Base-by-base conservation (phyloP, 2,113 vertebrate species). In the Narcine bancroftii region DNA sequence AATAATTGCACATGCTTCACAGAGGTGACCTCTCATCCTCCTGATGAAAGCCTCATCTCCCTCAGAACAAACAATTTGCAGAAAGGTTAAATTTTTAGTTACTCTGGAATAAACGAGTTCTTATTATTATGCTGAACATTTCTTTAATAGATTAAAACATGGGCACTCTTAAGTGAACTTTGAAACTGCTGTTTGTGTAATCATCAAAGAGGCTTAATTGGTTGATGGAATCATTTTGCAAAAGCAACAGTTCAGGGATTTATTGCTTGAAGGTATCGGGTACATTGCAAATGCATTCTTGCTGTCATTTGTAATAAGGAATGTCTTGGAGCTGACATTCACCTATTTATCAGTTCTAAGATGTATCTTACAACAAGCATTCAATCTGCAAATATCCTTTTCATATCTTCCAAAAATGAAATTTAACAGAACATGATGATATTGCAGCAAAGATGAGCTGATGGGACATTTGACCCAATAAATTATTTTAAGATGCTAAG, bases 161-260 rank as follows among this genome's bases (percentile, higher is more conserved):
- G 42, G 45, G 29, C 45, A 60, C 87, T 91, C 9, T 29, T 39
- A 45, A 10, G 11, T 69, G 3, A 39, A 42, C 39, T 89, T 66
- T 66, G 7, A 63, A 91, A 69, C 21, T 29, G 63, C 11, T 29
- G 63, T 91, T 42, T 69, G 63, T 66, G 24, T 29, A 66, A 91
- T 91, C 42, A 29, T 91, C 87, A 91, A 42, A 89, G 66, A 66
- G 36, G 39, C 45, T 45, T 39, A 69, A 45, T 91, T 91, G 19
- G 11, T 19, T 17, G 24, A 69, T 45, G 24, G 36, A 91, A 45
- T 17, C 3, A 91, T 45, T 42, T 69, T 45, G 87, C 24, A 85
- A 85, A 85, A 85, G 50, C 50, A 85, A 56, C 50, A n/a, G n/a
- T 7, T 19, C 6, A 56, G 50, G 50, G 11, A 83, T 29, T 56